Percentiles rank a stretch among this genome's conserved stretches.
Conservation (phyloP, 2,888 invertebrate genomes). For the Agrotis puta region DNA sequence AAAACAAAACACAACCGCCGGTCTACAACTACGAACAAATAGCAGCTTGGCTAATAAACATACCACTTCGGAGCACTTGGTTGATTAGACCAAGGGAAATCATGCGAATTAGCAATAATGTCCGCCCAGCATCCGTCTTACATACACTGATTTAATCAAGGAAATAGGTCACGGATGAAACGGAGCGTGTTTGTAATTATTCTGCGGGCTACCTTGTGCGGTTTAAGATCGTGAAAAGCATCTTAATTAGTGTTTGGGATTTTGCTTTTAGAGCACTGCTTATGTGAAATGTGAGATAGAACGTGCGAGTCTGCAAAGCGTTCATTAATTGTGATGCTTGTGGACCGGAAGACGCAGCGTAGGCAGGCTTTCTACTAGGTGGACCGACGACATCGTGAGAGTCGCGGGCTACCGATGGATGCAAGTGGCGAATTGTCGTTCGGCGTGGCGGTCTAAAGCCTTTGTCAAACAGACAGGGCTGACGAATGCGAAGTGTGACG, state of each 20-base stretch:
- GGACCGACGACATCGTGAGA: too few relatives aligned
- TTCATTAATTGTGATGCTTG: too few relatives aligned
- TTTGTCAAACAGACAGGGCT: too few relatives aligned
- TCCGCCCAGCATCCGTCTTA: conserved; percentile 65
- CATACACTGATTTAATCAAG: conserved; percentile 70
- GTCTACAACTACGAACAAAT: conserved; percentile 37
- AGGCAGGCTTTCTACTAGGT: too few relatives aligned
- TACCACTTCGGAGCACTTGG: conserved; percentile 76
- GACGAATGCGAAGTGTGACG: too few relatives aligned
- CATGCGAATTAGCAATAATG: conserved; percentile 78
- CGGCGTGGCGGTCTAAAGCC: too few relatives aligned
- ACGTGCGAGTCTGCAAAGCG: not conserved
- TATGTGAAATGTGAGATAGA: conserved; percentile 3
- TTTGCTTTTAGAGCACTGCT: conserved; percentile 29
- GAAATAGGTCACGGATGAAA: conserved; percentile 57
- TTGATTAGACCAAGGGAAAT: conserved; percentile 81
- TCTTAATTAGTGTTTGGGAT: conserved; percentile 38
- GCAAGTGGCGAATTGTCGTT: too few relatives aligned
- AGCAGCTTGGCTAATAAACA: conserved; percentile 67
- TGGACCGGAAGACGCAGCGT: too few relatives aligned
- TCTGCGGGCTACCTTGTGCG: conserved; percentile 40
- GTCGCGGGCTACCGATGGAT: too few relatives aligned
- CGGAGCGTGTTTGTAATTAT: conserved; percentile 52
- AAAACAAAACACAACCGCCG: conserved; percentile 49
- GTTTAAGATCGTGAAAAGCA: conserved; percentile 48